Evolutionary conservation across 2,113 vertebrate genomes (phyloP), one percentile per base, ranked within the genome.

Genomic region (Sinocyclocheilus rhinocerous): DNA sequence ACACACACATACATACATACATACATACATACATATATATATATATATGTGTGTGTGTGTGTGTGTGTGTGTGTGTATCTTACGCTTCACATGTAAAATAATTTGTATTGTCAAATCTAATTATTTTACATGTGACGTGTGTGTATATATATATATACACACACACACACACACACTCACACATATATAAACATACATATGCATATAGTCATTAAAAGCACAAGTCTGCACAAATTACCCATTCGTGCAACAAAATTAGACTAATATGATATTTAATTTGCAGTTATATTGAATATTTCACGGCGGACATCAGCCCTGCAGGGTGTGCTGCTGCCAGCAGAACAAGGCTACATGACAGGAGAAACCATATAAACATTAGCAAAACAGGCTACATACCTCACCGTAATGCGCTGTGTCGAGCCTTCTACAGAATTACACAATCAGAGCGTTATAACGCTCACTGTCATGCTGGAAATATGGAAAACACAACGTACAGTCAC

Each of bases 271-370:
- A n/a, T 15, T 75, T n/a, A 13, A 80, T 61, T n/a, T 16, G 36
- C 57, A 4, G 5, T 8, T 80, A 8, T 1, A 16, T 8, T 80
- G 12, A 48, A 29, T 48, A 29, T 45, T 3, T 10, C n/a, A 29
- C 39, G 81, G 70, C 65, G 39, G 15, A 20, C 63, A 55, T 20
- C 45, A 52, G 45, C 18, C 16, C 18, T 83, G 81, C 63, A 55
- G 81, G 65, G 45, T 81, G 79, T 70, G 81, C 70, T 83, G 65
- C 81, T 70, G 42, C 29, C 16, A 20, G 26, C 42, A 69, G 65
- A 36, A 83, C 81, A 55, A 83, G 81, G 65, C 70, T 52, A 70
- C 10, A 48, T 11, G 42, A 7, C 0, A 29, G 5, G 63, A 82
- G 10, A 50, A 48, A 42, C 33, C 12, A 42, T 42, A 20, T 6